These are phyloP conservation scores for Ametastegia equiseti DNA, from an alignment of 2,888 invertebrate genomes.

Conservation along the genomic window DNA sequence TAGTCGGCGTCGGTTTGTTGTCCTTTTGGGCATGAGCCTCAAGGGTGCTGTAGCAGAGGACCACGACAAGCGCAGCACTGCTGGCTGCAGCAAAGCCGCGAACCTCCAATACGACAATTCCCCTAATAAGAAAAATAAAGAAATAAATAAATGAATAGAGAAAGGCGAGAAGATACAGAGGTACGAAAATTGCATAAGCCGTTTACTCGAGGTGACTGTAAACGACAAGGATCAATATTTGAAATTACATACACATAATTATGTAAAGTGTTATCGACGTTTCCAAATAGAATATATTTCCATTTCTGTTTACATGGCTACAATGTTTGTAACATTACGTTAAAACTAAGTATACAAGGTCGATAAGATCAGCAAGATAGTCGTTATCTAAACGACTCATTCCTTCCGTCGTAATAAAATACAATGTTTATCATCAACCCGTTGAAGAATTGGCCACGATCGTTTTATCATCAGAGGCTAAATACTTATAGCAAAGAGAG, in stretches of 20 bases:
- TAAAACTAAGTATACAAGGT: too few species aligned
- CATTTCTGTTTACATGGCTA: too few species aligned
- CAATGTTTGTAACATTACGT: too few species aligned
- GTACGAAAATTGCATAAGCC: background rate
- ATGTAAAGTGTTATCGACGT: too few species aligned
- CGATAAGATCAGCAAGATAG: too few species aligned
- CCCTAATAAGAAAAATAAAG: constrained; percentile 61
- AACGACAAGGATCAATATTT: background rate
- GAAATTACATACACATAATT: too few species aligned
- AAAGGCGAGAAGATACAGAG: background rate
- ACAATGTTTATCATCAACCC: background rate
- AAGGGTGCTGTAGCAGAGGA: constrained; percentile 70
- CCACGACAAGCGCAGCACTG: constrained; percentile 70
- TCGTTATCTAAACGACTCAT: background rate
- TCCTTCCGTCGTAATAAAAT: background rate
- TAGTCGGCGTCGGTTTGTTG: constrained; percentile 51
- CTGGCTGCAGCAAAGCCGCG: constrained; percentile 73
- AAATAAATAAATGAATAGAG: background rate
- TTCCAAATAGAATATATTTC: too few species aligned
- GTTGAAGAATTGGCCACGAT: background rate
- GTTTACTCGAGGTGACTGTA: background rate
- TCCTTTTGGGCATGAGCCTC: constrained; percentile 68
- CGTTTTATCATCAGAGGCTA: background rate
- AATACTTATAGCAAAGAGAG: background rate
- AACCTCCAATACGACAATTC: constrained; percentile 69